These are phyloP conservation scores for Protaetia brevitarsis DNA, from an alignment of 1,140 invertebrate species.

Conservation along the genomic window DNA sequence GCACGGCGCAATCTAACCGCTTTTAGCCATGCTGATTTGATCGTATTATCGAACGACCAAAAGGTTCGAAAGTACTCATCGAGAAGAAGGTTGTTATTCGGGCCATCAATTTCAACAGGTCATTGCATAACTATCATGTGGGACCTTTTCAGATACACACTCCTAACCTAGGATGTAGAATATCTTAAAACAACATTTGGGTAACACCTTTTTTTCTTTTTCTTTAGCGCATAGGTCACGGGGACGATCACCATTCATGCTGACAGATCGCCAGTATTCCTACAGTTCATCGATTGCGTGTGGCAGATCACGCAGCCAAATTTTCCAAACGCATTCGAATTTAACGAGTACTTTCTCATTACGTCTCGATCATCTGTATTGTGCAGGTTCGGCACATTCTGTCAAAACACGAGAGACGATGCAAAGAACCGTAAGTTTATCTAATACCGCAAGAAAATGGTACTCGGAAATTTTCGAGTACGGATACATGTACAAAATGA, in stretches of 20 bases:
- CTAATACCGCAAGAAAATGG: no score
- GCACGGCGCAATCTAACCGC: slow-evolving; percentile 92
- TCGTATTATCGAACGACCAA: slow-evolving; percentile 90
- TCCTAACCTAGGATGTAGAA: no score
- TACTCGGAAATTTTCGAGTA: no score
- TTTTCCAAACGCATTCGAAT: slow-evolving; percentile 97
- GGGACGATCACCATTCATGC: slow-evolving; percentile 94
- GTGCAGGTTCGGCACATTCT: slow-evolving; percentile 98
- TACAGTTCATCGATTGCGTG: slow-evolving; percentile 98
- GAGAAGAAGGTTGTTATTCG: slow-evolving; percentile 99
- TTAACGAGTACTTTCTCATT: slow-evolving; percentile 95
- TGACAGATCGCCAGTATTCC: slow-evolving; percentile 95
- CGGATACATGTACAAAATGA: neutral
- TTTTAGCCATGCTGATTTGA: slow-evolving; percentile 87
- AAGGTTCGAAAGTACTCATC: slow-evolving; percentile 94
- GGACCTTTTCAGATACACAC: no score
- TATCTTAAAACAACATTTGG: no score
- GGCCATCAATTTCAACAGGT: slow-evolving; percentile 98
- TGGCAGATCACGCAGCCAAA: slow-evolving; percentile 94
- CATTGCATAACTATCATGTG: slow-evolving; percentile 36
- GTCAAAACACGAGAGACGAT: slow-evolving; percentile 80
- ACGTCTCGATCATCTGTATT: slow-evolving; percentile 95
- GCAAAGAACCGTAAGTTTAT: slow-evolving; percentile 63
- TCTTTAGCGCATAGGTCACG: slow-evolving; percentile 89
- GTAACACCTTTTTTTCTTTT: slow-evolving; percentile 1